These are phyloP conservation scores for Clivina fossor DNA, from an alignment of 2,888 invertebrate genomes.

Conservation along the genomic window DNA sequence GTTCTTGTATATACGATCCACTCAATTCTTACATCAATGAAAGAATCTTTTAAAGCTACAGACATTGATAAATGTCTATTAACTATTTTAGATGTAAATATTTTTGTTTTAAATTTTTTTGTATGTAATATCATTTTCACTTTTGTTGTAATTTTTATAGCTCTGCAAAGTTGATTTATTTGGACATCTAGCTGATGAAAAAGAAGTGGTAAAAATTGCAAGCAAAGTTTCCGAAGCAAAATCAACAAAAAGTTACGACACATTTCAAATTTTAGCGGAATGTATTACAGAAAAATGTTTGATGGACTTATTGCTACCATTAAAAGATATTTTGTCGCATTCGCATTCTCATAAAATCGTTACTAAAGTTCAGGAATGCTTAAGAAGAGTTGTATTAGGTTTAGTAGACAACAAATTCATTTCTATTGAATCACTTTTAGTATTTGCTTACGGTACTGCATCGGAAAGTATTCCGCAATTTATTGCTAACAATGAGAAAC, in stretches of 20 bases:
- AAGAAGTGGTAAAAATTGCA: constrained; percentile 82
- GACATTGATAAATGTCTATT: constrained; percentile 80
- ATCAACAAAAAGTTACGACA: constrained; percentile 82
- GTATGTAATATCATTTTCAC: constrained; percentile 17
- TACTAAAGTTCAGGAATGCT: constrained; percentile 76
- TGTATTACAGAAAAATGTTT: constrained; percentile 77
- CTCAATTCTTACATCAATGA: constrained; percentile 73
- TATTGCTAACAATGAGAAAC: constrained; percentile 58
- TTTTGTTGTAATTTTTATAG: constrained; percentile 48
- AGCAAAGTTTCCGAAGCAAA: constrained; percentile 81
- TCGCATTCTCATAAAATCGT: constrained; percentile 80
- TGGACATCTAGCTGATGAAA: constrained; percentile 85
- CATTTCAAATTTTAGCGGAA: constrained; percentile 77
- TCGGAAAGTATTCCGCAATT: constrained; percentile 79
- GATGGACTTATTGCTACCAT: constrained; percentile 74
- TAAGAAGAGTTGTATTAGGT: constrained; percentile 78
- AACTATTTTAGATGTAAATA: constrained; percentile 70
- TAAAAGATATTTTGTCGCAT: constrained; percentile 75
- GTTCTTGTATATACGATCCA: constrained; percentile 89
- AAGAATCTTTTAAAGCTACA: constrained; percentile 67
- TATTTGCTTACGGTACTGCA: constrained; percentile 79
- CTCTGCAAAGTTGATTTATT: constrained; percentile 87
- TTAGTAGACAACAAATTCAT: constrained; percentile 81
- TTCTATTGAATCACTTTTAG: constrained; percentile 68
- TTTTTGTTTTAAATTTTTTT: constrained; percentile 9